Base-by-base conservation (phyloP, 2,113 vertebrate species). In the Prunella fulvescens region DNA sequence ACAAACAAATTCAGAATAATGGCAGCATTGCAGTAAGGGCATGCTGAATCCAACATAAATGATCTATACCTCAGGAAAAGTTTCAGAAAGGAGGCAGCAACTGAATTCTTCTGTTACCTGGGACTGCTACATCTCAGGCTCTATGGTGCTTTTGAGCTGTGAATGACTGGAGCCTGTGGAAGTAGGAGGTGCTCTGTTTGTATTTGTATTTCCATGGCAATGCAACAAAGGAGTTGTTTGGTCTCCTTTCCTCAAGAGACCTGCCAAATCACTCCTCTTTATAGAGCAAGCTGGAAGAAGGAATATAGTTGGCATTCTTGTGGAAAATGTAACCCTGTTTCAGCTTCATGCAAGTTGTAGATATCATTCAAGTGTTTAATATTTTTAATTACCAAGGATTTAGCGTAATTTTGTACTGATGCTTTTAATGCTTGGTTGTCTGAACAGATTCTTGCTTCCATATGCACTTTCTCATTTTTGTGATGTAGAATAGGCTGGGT, bases 201-300 rank as follows among this genome's bases (percentile, higher is more conserved):
- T 88, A 19, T 93, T 74, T 86, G 20, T 79, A 88, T 95, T 90
- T 91, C 91, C 74, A 79, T 89, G 70, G 77, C 61, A 79, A 93
- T 79, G 39, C 0, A 29, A 70, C 48, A 72, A 72, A 81, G 45
- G 61, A 95, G 14, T 48, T 81, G 35, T 58, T 93, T 48, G 44
- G 90, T 77, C 53, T 84, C 44, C 74, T 88, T 86, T 71, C 35
- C 45, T 92, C 53, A 79, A 61, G 37, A 81, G 35, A 67, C 33
- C 48, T 81, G 83, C 76, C 83, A 87, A 80, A 74, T 35, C 53
- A 67, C 44, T 89, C 25, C 37, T 76, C 69, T 70, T 64, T 53
- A 71, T 5, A 47, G 24, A 51, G 22, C 0, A 1, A 71, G 19
- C 11, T 74, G 50, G 57, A 71, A 60, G 48, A 92, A 81, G 14